Evolutionary conservation across 2,888 invertebrate species (phyloP).

Genomic region (Zele albiditarsus): DNA sequence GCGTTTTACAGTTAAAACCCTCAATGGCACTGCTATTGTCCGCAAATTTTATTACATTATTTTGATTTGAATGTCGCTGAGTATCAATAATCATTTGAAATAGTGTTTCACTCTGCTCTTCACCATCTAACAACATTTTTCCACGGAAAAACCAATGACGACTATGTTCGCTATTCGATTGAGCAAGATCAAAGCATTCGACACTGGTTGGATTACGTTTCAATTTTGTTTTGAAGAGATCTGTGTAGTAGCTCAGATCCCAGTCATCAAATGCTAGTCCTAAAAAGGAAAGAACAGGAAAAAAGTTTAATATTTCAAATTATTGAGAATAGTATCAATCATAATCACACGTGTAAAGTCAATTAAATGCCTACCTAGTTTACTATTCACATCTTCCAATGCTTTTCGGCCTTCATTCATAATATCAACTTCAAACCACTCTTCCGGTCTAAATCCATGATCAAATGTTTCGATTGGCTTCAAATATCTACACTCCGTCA

Average conservation of each 20-base stretch:
- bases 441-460: slow-evolving; percentile 76
- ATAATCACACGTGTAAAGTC: background rate
- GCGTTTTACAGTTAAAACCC: slow-evolving; percentile 83
- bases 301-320: slow-evolving; percentile 11
- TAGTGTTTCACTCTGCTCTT: slow-evolving; percentile 85
- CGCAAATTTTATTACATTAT: slow-evolving; percentile 97
- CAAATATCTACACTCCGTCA: slow-evolving; percentile 93
- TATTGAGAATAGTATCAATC: background rate
- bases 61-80: slow-evolving; percentile 87
- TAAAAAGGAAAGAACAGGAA: slow-evolving; percentile 60
- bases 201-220: slow-evolving; percentile 96
- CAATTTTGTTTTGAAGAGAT: slow-evolving; percentile 87
- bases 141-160: slow-evolving; percentile 99
- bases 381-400: slow-evolving; percentile 85
- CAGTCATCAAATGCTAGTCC: slow-evolving; percentile 95
- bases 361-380: slow-evolving; percentile 77
- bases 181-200: slow-evolving; percentile 97
- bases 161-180: slow-evolving; percentile 98
- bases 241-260: slow-evolving; percentile 92
- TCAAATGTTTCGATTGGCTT: slow-evolving; percentile 76
- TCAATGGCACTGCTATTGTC: slow-evolving; percentile 97
- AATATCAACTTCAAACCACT: slow-evolving; percentile 90
- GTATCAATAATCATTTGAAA: slow-evolving; percentile 96
- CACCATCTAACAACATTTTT: slow-evolving; percentile 87
- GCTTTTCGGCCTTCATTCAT: slow-evolving; percentile 84